A percentile compares a stretch with the other conserved stretches of the same genome.
phyloP scores from a whole-genome alignment of 2,888 invertebrate species.

The Pinctada fucata region DNA sequence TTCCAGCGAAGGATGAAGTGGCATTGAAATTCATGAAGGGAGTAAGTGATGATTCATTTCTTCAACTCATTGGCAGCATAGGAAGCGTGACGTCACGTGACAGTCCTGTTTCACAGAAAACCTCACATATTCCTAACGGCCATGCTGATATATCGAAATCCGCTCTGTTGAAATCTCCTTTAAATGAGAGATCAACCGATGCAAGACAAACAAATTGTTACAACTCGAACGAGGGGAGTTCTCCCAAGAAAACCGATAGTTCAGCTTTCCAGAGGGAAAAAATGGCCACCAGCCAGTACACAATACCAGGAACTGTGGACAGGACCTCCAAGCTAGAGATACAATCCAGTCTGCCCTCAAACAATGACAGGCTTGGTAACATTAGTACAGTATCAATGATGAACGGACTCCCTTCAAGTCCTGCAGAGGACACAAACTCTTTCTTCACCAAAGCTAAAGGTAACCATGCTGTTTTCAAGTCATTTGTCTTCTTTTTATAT shows the following conservation, averaged over 20 bases:
- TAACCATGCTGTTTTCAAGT: background rate
- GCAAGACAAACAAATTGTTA: no score
- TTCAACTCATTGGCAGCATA: conserved; percentile 45
- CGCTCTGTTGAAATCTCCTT: background rate
- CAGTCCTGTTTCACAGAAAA: conserved; percentile 16
- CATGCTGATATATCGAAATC: background rate
- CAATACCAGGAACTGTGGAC: background rate
- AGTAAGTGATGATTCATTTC: conserved; percentile 43
- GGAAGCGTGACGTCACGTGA: conserved; percentile 40
- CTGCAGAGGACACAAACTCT: conserved; percentile 19
- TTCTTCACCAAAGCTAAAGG: conserved; percentile 22
- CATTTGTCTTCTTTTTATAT: no score
- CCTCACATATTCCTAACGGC: conserved; percentile 7
- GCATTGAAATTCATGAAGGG: conserved; percentile 45
- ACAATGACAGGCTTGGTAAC: background rate
- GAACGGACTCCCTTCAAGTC: conserved; percentile 15
- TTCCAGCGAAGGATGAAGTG: conserved; percentile 34
- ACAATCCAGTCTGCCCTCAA: conserved; percentile 16
- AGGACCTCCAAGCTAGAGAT: conserved; percentile 4
- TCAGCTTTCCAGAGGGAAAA: background rate
- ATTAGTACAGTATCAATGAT: conserved; percentile 23
- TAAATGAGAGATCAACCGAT: background rate
- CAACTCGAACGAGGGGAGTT: no score
- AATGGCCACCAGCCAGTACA: background rate
- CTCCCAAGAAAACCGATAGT: background rate